phyloP scores from a whole-genome alignment of 2,888 invertebrate species.

The Synanthedon tipuliformis region DNA sequence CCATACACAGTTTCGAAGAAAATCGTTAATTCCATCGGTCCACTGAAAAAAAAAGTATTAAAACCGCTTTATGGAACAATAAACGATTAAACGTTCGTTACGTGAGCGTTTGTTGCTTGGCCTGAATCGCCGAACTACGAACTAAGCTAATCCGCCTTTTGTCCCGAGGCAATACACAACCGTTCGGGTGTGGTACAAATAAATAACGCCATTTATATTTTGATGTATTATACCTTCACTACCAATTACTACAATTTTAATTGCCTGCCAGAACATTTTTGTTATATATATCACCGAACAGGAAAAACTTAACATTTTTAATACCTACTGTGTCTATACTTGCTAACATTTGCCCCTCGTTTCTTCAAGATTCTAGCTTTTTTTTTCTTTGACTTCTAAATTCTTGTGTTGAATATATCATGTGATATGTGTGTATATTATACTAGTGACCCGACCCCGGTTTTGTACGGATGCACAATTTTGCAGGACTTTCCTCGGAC shows the following conservation, averaged over 20 bases:
- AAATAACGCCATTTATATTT: slow-evolving; percentile 34
- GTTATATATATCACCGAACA: slow-evolving; percentile 11
- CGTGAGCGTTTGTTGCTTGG: background rate
- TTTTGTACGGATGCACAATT: too few relatives aligned
- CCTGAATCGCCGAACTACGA: background rate
- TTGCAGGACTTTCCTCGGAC: too few relatives aligned
- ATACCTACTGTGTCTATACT: too few relatives aligned
- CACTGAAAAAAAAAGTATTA: background rate
- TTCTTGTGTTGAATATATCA: too few relatives aligned
- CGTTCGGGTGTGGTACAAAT: slow-evolving; percentile 39
- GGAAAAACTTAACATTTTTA: too few relatives aligned
- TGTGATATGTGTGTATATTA: too few relatives aligned
- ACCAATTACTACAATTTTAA: slow-evolving; percentile 50
- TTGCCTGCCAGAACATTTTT: slow-evolving; percentile 29
- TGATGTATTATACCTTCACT: slow-evolving; percentile 27
- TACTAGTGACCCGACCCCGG: too few relatives aligned
- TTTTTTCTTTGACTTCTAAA: too few relatives aligned
- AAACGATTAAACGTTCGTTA: slow-evolving; percentile 3
- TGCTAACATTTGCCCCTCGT: too few relatives aligned
- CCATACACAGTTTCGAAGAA: too few relatives aligned
- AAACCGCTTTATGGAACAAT: background rate
- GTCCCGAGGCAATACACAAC: slow-evolving; percentile 11
- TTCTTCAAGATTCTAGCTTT: too few relatives aligned
- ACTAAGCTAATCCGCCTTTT: slow-evolving; percentile 10
- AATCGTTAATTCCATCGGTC: background rate